These are phyloP conservation scores for Sphyrna mokarran DNA, from an alignment of 2,113 vertebrate genomes.

Conservation along the genomic window DNA sequence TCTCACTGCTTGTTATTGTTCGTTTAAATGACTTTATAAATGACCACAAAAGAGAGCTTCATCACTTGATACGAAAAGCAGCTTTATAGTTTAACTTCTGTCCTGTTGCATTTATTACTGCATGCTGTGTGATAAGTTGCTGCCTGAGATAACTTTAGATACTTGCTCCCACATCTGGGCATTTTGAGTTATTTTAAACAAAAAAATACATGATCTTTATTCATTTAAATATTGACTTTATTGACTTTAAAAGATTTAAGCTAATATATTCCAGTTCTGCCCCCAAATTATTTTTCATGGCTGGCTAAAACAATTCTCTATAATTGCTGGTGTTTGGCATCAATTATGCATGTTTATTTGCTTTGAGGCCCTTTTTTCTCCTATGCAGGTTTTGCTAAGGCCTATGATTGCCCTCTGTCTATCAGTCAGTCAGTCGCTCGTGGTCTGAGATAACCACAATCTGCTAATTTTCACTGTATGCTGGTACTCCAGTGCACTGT, in stretches of 20 bases:
- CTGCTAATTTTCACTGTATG: background rate
- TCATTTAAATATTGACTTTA: background rate
- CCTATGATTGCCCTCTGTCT: background rate
- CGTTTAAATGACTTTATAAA: background rate
- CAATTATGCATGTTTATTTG: background rate
- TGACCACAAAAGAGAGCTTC: background rate
- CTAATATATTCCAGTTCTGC: background rate
- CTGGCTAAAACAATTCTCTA: background rate
- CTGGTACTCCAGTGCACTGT: background rate
- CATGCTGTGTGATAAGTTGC: background rate
- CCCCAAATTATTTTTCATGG: background rate
- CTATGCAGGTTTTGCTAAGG: background rate
- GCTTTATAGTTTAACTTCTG: slow-evolving; percentile 2
- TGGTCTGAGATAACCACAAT: background rate
- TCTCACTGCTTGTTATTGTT: background rate
- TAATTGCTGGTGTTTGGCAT: background rate
- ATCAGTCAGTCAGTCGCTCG: background rate
- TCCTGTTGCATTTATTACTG: background rate
- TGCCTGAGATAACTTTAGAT: background rate
- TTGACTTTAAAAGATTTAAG: background rate
- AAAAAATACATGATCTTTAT: background rate
- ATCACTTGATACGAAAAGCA: slow-evolving; percentile 21
- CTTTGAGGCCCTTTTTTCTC: background rate
- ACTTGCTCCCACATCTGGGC: slow-evolving; percentile 31
- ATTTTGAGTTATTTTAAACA: background rate